Evolutionary conservation across 1,140 invertebrate genomes (phyloP), one percentile per base, ranked within the genome.

Genomic region (Diorhabda carinulata): DNA sequence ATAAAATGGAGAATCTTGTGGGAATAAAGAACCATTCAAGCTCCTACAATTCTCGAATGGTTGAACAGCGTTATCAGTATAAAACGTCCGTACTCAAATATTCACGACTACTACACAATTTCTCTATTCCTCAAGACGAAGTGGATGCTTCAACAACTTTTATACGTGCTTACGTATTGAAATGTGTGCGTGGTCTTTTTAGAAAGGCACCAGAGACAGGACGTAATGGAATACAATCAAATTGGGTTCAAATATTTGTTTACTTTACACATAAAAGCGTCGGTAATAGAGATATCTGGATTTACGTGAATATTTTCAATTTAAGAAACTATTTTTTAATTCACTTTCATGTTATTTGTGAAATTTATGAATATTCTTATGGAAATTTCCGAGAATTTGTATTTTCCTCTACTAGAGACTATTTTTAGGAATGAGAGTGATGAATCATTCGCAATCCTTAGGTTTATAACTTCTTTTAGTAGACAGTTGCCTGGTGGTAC

Each of bases 51-150:
- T 52, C 47, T 52, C 47, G n/a, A n/a, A 52, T n/a, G 47, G 47
- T n/a, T 52, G 47, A 52, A 52, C 47, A 52, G 47, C 47, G n/a
- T 52, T n/a, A 52, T 52, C 47, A 52, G 47, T n/a, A 52, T n/a
- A 52, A 52, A 52, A 52, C 47, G 47, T 25, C 47, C 6, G n/a
- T n/a, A 52, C 47, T 52, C 47, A 52, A 52, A n/a, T 52, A 52
- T 52, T 52, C 47, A 52, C 47, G 47, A 8, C n/a, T 52, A 6
- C 47, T 52, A 52, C 47, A 52, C 47, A 52, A 52, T 52, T 52
- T 52, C 47, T 52, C 47, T 8, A 52, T 52, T 52, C 47, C 47
- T 6, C n/a, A 52, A 52, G 47, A 6, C 47, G 47, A 8, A 52
- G 25, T 25, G n/a, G 47, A 52, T 8, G 6, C 47, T 52, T 52